Percentiles rank a stretch among this genome's conserved stretches.
phyloP scores from a whole-genome alignment of 1,140 invertebrate genomes.

The Papilio dardanus region DNA sequence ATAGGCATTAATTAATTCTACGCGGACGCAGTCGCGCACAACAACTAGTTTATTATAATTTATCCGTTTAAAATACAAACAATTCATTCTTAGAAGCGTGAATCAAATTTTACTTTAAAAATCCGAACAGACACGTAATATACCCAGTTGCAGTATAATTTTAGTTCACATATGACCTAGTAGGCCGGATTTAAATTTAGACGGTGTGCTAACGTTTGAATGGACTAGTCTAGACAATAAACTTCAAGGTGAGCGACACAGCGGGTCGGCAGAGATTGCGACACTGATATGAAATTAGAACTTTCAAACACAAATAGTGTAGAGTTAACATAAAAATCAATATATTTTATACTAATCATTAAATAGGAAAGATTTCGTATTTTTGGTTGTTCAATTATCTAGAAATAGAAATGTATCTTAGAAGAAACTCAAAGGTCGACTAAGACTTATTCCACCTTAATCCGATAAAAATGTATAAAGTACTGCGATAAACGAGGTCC shows the following conservation, averaged over 20 bases:
- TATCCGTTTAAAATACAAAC: constrained; percentile 2
- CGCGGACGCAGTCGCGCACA: too few species aligned
- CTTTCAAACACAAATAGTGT: constrained; percentile 17
- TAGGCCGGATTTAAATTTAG: constrained; percentile 30
- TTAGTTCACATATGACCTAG: constrained; percentile 23
- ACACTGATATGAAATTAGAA: constrained; percentile 27
- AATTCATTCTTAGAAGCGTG: neutral
- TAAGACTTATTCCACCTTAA: too few species aligned
- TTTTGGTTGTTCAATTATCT: too few species aligned
- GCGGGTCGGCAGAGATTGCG: constrained; percentile 25
- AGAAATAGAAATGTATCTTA: too few species aligned
- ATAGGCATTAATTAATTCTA: too few species aligned
- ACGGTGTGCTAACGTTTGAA: constrained; percentile 15
- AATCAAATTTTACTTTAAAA: constrained; percentile 4
- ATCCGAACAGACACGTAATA: neutral
- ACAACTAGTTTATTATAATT: too few species aligned
- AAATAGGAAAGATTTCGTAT: too few species aligned
- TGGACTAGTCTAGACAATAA: constrained; percentile 27
- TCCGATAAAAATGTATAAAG: too few species aligned
- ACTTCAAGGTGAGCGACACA: constrained; percentile 38
- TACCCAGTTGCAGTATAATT: neutral
- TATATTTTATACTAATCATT: too few species aligned
- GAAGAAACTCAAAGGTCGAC: too few species aligned
- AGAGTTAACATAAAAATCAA: constrained; percentile 10
- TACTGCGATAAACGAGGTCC: too few species aligned